A percentile compares a stretch with the other conserved stretches of the same genome.
Evolutionary conservation across 2,888 invertebrate species (phyloP).

Genomic region (Drosophila paramelanica): DNA sequence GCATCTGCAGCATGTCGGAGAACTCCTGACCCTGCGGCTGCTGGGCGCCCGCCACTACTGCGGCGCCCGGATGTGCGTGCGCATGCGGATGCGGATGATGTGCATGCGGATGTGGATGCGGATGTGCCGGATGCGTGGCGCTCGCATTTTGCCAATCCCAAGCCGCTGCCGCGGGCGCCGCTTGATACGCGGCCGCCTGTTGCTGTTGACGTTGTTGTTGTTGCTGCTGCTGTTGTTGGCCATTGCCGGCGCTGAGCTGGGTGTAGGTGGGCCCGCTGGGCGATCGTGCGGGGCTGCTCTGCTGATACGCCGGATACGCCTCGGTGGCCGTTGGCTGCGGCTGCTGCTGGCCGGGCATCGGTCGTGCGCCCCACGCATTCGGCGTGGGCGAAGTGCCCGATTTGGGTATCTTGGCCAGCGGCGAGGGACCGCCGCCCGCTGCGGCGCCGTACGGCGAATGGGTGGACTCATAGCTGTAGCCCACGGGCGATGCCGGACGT

Average conservation of each 20-base stretch:
- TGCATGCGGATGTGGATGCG: conserved; percentile 83
- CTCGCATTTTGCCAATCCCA: conserved; percentile 90
- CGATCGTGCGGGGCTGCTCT: conserved; percentile 92
- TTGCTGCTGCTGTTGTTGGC: conserved; percentile 76
- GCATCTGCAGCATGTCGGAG: conserved; percentile 96
- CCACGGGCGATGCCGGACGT: conserved; percentile 89
- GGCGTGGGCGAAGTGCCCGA: conserved; percentile 90
- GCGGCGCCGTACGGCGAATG: conserved; percentile 87
- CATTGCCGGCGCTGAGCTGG: conserved; percentile 89
- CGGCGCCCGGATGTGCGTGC: conserved; percentile 84
- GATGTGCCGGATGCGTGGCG: conserved; percentile 80
- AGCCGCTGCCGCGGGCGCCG: conserved; percentile 64
- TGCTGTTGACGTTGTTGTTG: conserved; percentile 80
- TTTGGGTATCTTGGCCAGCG: conserved; percentile 89
- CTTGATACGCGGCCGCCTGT: conserved; percentile 85
- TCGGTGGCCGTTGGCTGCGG: conserved; percentile 88
- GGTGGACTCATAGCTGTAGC: conserved; percentile 90
- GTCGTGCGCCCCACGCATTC: conserved; percentile 79
- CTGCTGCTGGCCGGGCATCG: conserved; percentile 74
- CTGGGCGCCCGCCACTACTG: conserved; percentile 84
- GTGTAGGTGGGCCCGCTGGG: conserved; percentile 94
- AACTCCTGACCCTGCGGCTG: conserved; percentile 91
- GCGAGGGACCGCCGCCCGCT: conserved; percentile 86
- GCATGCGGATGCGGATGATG: conserved; percentile 83
- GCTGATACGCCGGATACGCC: conserved; percentile 88